A percentile compares a stretch with the other conserved stretches of the same genome.
Conservation (phyloP, 1,140 invertebrate genomes). For the Streblospio benedicti region DNA sequence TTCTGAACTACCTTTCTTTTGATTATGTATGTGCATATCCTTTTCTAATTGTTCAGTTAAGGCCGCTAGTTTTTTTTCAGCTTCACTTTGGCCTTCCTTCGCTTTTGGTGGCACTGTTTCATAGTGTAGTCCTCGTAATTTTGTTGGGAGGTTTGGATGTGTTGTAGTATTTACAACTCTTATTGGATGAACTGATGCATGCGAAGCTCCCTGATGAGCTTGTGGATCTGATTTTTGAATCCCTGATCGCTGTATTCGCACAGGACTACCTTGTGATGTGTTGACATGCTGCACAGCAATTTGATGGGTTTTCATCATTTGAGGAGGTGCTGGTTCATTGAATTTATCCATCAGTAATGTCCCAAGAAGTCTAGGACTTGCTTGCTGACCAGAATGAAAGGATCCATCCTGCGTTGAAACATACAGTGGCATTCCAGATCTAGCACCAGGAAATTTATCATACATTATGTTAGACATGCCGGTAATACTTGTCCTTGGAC, state of each 20-base stretch:
- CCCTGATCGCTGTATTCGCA: not conserved
- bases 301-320: not conserved
- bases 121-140: conserved; percentile 70
- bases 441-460: conserved; percentile 35
- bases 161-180: conserved; percentile 38
- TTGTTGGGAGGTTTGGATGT: conserved; percentile 29
- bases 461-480: conserved; percentile 19
- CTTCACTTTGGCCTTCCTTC: conserved; percentile 43
- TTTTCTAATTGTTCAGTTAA: conserved; percentile 47
- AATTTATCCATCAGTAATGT: conserved; percentile 16
- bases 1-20: too few relatives aligned
- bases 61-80: conserved; percentile 47
- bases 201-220: not conserved
- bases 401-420: conserved; percentile 18
- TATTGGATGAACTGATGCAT: conserved; percentile 1
- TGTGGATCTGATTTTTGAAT: not conserved
- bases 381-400: conserved; percentile 28
- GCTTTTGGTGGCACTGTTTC: conserved; percentile 65
- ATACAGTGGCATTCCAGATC: conserved; percentile 24
- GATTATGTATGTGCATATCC: conserved; percentile 34
- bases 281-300: conserved; percentile 1
- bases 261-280: conserved; percentile 1
- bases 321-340: conserved; percentile 18
- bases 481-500: conserved; percentile 49
- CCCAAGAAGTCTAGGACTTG: conserved; percentile 51